Conservation (phyloP, 64 coral and sea anemone genomes). For the Catalaphyllia jardinei region DNA sequence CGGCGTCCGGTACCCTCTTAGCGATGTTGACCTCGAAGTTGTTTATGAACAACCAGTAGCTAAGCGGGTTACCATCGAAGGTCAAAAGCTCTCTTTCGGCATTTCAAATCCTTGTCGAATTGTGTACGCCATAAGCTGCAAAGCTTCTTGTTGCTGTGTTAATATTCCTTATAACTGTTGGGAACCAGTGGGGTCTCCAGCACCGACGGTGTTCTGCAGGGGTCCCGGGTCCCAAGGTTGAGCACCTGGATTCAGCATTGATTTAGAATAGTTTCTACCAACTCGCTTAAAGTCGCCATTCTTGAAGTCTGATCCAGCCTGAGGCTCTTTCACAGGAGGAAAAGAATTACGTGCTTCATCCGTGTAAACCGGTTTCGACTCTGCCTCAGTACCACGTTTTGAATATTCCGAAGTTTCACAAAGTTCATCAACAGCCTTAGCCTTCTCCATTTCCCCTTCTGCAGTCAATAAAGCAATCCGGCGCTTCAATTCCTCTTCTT, state of each 20-base stretch:
- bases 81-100: conserved; percentile 14
- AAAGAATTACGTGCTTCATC: not conserved
- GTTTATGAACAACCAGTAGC: conserved; percentile 38
- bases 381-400: not conserved
- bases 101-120: conserved; percentile 11
- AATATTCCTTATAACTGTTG: not conserved
- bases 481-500: not conserved
- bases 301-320: not conserved
- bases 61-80: conserved; percentile 35
- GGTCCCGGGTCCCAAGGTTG: not conserved
- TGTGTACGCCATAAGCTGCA: not conserved
- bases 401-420: not conserved
- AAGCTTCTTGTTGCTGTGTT: not conserved
- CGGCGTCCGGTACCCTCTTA: not conserved
- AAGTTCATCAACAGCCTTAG: not conserved
- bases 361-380: not conserved
- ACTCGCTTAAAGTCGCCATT: not conserved
- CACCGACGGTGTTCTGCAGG: not conserved
- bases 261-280: not conserved
- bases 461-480: not conserved
- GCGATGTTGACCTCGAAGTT: conserved; percentile 40
- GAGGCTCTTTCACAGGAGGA: not conserved
- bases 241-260: conserved; percentile 2
- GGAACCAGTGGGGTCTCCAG: not conserved
- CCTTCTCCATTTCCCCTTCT: conserved; percentile 8